Evolutionary conservation across 2,797 vertebrate species (phyloP), one percentile per base, ranked within the genome.

Genomic region (Ctenosaura bakeri): DNA sequence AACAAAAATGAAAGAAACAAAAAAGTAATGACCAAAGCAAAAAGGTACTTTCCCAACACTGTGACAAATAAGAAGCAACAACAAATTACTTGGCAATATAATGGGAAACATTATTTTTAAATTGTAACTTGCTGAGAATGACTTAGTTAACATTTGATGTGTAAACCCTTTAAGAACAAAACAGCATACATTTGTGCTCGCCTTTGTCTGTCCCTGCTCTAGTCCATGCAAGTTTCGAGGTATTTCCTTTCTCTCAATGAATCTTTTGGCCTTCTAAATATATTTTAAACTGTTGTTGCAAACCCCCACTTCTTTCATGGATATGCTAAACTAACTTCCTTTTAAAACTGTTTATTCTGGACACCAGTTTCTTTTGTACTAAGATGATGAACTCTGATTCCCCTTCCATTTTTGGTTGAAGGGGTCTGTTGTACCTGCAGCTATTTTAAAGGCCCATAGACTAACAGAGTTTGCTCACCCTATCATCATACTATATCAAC

Each of bases 281-380:
- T 69, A 9, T 1, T 24, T 83, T 22, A 89, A 91, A 64, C 69
- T 87, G 80, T 80, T 35, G 87, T 83, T 92, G 52, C 87, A 50
- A 87, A 73, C 86, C 12, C 32, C 83, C 13, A 32, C 52, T 91
- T 88, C 52, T 5, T 90, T 89, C 91, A 85, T 20, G 90, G n/a
- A 24, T 18, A 0, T 22, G 85, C 1, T 73, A 52, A 54, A 52
- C 35, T 89, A 22, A 83, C 59, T 42, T 87, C 24, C 4, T 9
- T 13, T 6, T 8, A 26, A 69, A 69, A 2, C 1, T 12, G 2
- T 8, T 38, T 88, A 35, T 79, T 1, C 18, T 83, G 38, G 66
- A 35, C 50, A 83, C 24, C 20, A 88, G 16, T n/a, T 71, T 71
- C 35, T 81, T 29, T 35, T 59, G 3, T 35, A 83, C 42, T 87